A percentile compares a stretch with the other conserved stretches of the same genome.
These are phyloP conservation scores for Grammomys surdaster DNA, from an alignment of 2,113 vertebrate genomes.

Conservation along the genomic window DNA sequence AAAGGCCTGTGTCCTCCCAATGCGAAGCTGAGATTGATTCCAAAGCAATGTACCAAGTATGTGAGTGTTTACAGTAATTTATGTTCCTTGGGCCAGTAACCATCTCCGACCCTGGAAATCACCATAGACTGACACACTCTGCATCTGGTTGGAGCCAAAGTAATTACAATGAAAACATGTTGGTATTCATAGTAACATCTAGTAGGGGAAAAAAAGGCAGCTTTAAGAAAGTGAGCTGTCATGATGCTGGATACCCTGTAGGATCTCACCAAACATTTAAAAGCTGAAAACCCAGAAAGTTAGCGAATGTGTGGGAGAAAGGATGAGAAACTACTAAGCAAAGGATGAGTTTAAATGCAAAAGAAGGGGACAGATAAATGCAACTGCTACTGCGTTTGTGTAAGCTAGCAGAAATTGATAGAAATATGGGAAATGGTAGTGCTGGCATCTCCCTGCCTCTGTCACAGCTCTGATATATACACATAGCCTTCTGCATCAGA, in stretches of 20 bases:
- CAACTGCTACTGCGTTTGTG: background rate
- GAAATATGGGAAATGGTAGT: background rate
- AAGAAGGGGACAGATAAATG: background rate
- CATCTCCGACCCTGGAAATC: slow-evolving; percentile 61
- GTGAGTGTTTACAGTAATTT: slow-evolving; percentile 61
- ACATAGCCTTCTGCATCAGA: background rate
- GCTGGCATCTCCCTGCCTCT: background rate
- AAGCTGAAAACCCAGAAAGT: slow-evolving; percentile 36
- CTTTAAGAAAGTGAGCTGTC: slow-evolving; percentile 32
- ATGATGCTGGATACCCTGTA: background rate
- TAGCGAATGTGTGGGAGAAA: background rate
- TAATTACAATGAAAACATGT: slow-evolving; percentile 65
- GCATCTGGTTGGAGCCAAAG: slow-evolving; percentile 43
- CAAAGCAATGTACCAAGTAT: slow-evolving; percentile 39
- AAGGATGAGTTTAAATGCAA: background rate
- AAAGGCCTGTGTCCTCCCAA: background rate
- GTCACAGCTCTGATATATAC: background rate
- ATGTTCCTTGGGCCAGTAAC: slow-evolving; percentile 57
- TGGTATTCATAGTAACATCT: slow-evolving; percentile 61
- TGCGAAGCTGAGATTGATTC: background rate
- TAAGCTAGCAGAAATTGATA: background rate
- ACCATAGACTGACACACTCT: slow-evolving; percentile 35
- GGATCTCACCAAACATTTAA: slow-evolving; percentile 39
- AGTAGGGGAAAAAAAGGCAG: slow-evolving; percentile 16
- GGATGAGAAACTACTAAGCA: slow-evolving; percentile 17